These are phyloP conservation scores for Manis crassicaudata DNA, from an alignment of 2,797 vertebrate species.

Conservation along the genomic window DNA sequence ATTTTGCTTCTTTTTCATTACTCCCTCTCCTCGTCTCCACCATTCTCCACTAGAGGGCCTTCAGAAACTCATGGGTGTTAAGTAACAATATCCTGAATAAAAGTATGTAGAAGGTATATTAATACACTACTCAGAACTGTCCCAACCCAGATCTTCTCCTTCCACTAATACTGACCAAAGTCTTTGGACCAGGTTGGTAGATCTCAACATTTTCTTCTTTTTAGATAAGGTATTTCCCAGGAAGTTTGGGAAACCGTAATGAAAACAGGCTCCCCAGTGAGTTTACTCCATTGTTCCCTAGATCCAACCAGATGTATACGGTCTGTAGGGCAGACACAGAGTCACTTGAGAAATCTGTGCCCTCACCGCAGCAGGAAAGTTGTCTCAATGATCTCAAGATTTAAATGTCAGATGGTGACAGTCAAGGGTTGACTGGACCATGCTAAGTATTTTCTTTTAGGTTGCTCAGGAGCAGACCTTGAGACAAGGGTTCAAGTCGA, in stretches of 20 bases:
- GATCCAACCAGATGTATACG: background rate
- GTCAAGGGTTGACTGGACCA: background rate
- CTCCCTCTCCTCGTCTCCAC: accelerated
- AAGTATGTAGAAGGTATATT: background rate
- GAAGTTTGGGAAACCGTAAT: conserved; percentile 13
- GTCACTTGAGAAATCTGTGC: background rate
- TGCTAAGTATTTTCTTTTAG: background rate
- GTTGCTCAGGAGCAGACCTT: background rate
- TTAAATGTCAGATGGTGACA: conserved; percentile 20
- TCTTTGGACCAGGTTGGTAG: background rate
- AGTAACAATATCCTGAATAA: background rate
- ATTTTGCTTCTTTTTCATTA: background rate
- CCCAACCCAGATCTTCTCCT: background rate
- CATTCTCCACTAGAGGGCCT: background rate
- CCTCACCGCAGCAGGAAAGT: no score
- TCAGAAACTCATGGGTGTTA: background rate
- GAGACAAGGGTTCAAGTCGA: background rate
- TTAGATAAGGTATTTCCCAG: conserved; percentile 19
- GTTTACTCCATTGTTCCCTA: background rate
- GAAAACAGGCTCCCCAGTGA: background rate
- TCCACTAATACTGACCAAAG: background rate
- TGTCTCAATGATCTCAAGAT: background rate
- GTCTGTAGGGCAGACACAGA: background rate
- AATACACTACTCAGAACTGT: background rate
- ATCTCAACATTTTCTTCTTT: conserved; percentile 4